phyloP scores from a whole-genome alignment of 2,113 vertebrate species.

The Parotia lawesii region DNA sequence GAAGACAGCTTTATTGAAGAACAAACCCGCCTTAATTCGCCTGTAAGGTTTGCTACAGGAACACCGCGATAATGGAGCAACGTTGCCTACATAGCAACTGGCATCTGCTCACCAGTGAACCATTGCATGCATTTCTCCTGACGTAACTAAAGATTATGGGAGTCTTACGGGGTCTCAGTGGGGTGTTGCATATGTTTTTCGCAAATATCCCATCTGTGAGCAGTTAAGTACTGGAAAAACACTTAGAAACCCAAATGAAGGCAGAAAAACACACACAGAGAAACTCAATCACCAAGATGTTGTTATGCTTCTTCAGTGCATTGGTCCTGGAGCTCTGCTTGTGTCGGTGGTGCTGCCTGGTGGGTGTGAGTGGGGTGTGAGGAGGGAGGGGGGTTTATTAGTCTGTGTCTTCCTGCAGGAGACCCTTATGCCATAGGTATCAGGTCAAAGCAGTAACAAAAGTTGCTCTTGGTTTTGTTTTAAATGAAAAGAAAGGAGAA shows the following conservation, averaged over 20 bases:
- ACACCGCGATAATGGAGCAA: rapidly evolving
- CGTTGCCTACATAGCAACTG: not conserved
- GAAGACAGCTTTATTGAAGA: not conserved
- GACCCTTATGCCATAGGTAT: not conserved
- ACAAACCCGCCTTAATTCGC: not conserved
- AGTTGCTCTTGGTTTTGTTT: not conserved
- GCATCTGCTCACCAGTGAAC: not conserved
- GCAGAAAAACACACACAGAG: not conserved
- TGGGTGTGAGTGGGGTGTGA: not conserved
- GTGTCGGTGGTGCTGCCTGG: not conserved
- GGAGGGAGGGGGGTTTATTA: not conserved
- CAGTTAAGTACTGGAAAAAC: conserved; percentile 8
- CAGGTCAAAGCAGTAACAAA: not conserved
- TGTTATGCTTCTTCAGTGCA: not conserved
- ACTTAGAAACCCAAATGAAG: not conserved
- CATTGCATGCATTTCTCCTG: not conserved
- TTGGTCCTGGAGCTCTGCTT: not conserved
- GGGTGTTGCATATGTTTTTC: not conserved
- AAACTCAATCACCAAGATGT: not conserved
- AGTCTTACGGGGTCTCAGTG: not conserved
- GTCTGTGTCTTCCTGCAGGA: not conserved
- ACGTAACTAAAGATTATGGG: not conserved
- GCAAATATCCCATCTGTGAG: conserved; percentile 22
- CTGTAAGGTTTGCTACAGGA: not conserved
- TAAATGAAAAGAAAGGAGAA: not conserved